Evolutionary conservation across 1,140 invertebrate species (phyloP), one percentile per base, ranked within the genome.

Genomic region (Heterodera carotae): DNA sequence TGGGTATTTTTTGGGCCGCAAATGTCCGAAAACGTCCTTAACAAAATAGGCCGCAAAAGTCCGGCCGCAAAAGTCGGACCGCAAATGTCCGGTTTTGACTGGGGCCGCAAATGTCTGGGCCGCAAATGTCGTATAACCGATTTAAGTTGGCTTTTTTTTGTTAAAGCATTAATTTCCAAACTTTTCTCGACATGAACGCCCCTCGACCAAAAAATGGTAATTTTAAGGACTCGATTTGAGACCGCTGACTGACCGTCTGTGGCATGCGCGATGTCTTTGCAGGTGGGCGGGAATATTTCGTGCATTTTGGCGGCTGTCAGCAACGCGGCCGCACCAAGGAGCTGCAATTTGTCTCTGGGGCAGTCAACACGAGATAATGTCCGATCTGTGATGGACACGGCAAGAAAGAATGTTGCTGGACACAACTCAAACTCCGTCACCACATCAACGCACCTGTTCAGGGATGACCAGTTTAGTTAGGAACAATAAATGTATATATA

Each of bases 311-410:
- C 29, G 4, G 78, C 60, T 25, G 69, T 66, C 33, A 79, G 75
- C 43, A 79, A 33, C 27, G 78, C 68, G 2, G 78, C 72, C 25
- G 78, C 78, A 22, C 78, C 78, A 2, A 79, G 29, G 4, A 79
- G 59, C 56, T 79, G 78, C 39, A 79, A 66, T 18, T 79, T 81
- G 34, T 64, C 78, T 3, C 64, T 29, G 7, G 78, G 78, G 10
- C 78, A 81, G 34, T 79, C 69, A 15, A 79, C 39, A n/a, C 60
- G 27, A 7, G 77, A 80, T 6, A 79, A 43, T 8, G 68, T 64
- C 0, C 78, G 79, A 34, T 79, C 78, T n/a, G 66, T 53, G 43
- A 79, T 29, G 25, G 68, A 80, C 3, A 79, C 79, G 27, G 78
- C 64, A 3, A 79, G 39, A 34, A 79, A 79, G 25, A 79, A 79